Conservation (phyloP, 2,113 vertebrate genomes). For the Phrynosoma platyrhinos region DNA sequence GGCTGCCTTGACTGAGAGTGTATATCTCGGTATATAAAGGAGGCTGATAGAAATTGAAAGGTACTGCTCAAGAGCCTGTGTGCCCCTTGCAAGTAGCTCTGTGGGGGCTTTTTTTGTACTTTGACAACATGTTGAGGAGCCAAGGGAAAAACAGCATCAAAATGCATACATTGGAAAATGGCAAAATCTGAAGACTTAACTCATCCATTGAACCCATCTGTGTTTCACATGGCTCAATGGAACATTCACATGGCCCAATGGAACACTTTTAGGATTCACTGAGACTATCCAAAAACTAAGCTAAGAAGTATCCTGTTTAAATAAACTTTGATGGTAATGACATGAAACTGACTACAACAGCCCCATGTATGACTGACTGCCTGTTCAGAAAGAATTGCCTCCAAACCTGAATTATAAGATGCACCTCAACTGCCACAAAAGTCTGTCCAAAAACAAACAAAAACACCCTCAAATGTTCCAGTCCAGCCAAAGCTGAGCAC, state of each 20-base stretch:
- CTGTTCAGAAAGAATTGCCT: background rate
- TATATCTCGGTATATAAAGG: background rate
- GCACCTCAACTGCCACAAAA: background rate
- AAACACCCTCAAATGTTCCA: background rate
- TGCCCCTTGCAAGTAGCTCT: background rate
- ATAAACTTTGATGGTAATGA: background rate
- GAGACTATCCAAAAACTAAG: background rate
- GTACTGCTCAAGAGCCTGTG: background rate
- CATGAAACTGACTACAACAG: background rate
- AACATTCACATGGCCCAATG: background rate
- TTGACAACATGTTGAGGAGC: background rate
- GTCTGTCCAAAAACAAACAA: too few relatives aligned
- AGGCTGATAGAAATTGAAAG: background rate
- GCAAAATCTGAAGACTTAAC: background rate
- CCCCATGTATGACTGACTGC: background rate
- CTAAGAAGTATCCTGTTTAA: background rate
- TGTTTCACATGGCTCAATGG: background rate
- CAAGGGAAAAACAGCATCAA: background rate
- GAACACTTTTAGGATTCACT: background rate
- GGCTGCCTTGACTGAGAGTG: background rate
- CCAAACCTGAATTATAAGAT: background rate
- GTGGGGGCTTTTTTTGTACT: background rate
- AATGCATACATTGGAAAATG: background rate
- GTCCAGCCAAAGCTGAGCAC: background rate
- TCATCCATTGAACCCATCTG: background rate